These are phyloP conservation scores for Pollachius pollachius DNA, from an alignment of 2,113 vertebrate species.

Conservation along the genomic window DNA sequence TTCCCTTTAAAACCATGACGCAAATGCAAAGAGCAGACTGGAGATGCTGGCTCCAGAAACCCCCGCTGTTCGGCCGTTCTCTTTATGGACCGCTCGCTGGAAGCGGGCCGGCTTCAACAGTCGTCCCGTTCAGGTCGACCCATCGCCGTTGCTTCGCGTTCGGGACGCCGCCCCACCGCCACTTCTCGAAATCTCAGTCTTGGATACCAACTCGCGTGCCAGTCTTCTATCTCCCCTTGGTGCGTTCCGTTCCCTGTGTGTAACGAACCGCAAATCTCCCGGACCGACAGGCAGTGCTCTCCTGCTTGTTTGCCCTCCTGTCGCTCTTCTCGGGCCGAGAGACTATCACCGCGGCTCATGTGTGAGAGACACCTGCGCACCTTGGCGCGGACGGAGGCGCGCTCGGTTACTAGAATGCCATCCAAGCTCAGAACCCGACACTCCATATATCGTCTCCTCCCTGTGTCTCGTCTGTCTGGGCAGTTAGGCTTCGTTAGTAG, in stretches of 20 bases:
- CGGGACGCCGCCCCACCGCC: too few relatives aligned
- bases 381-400: slow-evolving; percentile 8
- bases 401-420: background rate
- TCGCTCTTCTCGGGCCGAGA: background rate
- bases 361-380: background rate
- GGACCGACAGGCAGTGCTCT: too few relatives aligned
- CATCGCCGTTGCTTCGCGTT: slow-evolving; percentile 10
- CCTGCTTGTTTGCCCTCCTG: background rate
- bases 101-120: too few relatives aligned
- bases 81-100: slow-evolving; percentile 25
- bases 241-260: slow-evolving; percentile 28
- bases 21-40: slow-evolving; percentile 57
- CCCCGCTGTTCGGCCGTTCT: slow-evolving; percentile 19
- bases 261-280: background rate
- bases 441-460: slow-evolving; percentile 13
- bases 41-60: slow-evolving; percentile 18
- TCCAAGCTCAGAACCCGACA: background rate
- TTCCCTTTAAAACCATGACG: slow-evolving; percentile 25
- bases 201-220: too few relatives aligned
- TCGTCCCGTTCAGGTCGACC: slow-evolving; percentile 22
- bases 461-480: slow-evolving; percentile 23
- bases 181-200: too few relatives aligned
- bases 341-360: background rate
- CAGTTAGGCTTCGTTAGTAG: slow-evolving; percentile 38
- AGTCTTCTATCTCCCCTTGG: slow-evolving; percentile 4